Conservation (phyloP, 2,797 vertebrate species). For the Artibeus lituratus region DNA sequence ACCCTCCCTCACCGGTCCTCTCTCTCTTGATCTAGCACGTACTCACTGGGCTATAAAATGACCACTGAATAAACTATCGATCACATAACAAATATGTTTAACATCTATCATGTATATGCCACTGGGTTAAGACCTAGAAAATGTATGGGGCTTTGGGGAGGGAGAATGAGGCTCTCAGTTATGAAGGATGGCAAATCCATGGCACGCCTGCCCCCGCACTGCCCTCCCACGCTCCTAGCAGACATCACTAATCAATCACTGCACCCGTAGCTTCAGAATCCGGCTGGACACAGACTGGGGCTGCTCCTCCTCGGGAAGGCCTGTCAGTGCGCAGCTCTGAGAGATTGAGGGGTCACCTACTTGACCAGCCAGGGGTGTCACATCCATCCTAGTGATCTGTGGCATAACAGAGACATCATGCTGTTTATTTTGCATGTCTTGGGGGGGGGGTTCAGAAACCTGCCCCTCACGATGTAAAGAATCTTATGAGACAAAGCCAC, state of each 20-base stretch:
- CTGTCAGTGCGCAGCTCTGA: neutral
- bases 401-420: neutral
- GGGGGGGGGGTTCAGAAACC: neutral
- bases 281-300: neutral
- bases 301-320: neutral
- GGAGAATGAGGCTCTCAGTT: neutral
- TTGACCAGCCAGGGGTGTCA: neutral
- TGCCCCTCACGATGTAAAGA: neutral
- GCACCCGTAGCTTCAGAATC: accelerated
- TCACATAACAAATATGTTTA: neutral
- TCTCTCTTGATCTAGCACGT: neutral
- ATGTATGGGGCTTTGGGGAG: neutral
- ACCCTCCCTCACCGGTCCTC: neutral
- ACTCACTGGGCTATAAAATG: neutral
- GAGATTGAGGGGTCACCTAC: neutral
- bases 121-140: slow-evolving; percentile 17
- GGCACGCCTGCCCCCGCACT: accelerated
- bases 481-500: neutral
- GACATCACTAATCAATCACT: neutral
- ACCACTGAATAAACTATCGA: neutral
- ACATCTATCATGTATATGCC: neutral
- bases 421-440: neutral
- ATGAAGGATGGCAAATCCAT: neutral
- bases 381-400: neutral
- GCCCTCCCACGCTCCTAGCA: neutral